These are phyloP conservation scores for Sesia bembeciformis DNA, from an alignment of 2,888 invertebrate genomes.

Conservation along the genomic window DNA sequence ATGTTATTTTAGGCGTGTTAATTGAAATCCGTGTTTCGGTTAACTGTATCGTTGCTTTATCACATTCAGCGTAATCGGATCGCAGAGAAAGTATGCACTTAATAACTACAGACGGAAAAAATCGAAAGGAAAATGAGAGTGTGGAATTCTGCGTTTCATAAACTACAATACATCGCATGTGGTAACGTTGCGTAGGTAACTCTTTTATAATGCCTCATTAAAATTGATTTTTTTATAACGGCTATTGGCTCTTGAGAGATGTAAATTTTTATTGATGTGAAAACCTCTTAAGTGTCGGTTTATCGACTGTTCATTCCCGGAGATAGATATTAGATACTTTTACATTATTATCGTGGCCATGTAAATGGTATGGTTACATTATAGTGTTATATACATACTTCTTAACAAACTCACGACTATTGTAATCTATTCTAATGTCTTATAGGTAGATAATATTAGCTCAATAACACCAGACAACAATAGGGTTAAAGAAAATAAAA, in stretches of 20 bases:
- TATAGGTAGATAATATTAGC: too few species aligned
- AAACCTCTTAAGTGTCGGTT: neutral
- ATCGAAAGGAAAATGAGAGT: slow-evolving; percentile 60
- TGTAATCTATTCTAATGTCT: too few species aligned
- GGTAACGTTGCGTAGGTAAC: slow-evolving; percentile 28
- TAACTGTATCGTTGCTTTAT: neutral
- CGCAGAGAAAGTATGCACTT: slow-evolving; percentile 58
- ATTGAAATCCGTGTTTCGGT: neutral
- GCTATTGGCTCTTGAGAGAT: neutral
- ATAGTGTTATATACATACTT: too few species aligned
- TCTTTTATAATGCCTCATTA: slow-evolving; percentile 23
- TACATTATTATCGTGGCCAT: too few species aligned
- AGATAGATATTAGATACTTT: too few species aligned
- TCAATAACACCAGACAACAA: too few species aligned
- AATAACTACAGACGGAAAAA: slow-evolving; percentile 39
- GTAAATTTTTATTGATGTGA: neutral
- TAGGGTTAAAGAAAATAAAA: too few species aligned
- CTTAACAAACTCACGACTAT: too few species aligned
- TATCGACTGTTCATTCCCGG: too few species aligned
- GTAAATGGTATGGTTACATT: too few species aligned
- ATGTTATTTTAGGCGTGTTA: too few species aligned
- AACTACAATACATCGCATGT: slow-evolving; percentile 30
- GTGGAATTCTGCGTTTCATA: slow-evolving; percentile 54
- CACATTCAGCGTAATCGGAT: slow-evolving; percentile 42
- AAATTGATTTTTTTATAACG: slow-evolving; percentile 7